Percentiles rank a stretch among this genome's conserved stretches.
These are phyloP conservation scores for Oxytorus armatus DNA, from an alignment of 2,888 invertebrate genomes.

Conservation along the genomic window DNA sequence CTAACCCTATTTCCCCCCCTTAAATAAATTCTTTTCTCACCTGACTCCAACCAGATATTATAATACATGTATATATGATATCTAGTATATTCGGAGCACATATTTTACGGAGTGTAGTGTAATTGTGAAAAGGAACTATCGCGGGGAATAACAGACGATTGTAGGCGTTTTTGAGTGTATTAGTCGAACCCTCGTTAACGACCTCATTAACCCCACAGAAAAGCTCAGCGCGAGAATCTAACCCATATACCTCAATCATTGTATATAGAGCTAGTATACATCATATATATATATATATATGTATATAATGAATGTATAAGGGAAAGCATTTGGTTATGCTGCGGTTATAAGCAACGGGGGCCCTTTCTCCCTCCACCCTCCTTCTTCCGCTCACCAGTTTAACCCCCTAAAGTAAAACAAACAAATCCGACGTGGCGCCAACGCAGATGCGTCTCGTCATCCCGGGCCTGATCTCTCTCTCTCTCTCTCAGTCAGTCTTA, in stretches of 20 bases:
- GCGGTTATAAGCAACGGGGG: slow-evolving; percentile 48
- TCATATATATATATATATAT: neutral
- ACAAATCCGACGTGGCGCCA: slow-evolving; percentile 83
- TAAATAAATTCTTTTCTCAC: neutral
- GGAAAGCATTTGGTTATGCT: slow-evolving; percentile 51
- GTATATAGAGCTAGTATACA: slow-evolving; percentile 12
- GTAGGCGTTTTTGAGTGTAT: slow-evolving; percentile 49
- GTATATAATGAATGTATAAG: slow-evolving; percentile 39
- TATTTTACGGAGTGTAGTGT: neutral
- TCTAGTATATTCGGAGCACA: neutral
- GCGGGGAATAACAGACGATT: slow-evolving; percentile 4
- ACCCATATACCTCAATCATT: slow-evolving; percentile 21
- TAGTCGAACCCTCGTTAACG: slow-evolving; percentile 76
- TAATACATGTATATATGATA: no score
- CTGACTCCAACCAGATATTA: neutral
- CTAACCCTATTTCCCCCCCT: no score
- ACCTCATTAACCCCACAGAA: slow-evolving; percentile 78
- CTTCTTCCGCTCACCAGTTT: slow-evolving; percentile 60
- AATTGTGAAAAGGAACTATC: slow-evolving; percentile 14
- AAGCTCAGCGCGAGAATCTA: slow-evolving; percentile 52
- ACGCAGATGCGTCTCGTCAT: slow-evolving; percentile 83
- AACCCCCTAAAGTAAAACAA: slow-evolving; percentile 80
- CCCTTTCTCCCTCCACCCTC: slow-evolving; percentile 37
- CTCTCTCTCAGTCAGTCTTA: slow-evolving; percentile 52
- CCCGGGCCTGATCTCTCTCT: slow-evolving; percentile 67